phyloP scores from a whole-genome alignment of 2,888 invertebrate genomes.

The Drosophila neonasuta region DNA sequence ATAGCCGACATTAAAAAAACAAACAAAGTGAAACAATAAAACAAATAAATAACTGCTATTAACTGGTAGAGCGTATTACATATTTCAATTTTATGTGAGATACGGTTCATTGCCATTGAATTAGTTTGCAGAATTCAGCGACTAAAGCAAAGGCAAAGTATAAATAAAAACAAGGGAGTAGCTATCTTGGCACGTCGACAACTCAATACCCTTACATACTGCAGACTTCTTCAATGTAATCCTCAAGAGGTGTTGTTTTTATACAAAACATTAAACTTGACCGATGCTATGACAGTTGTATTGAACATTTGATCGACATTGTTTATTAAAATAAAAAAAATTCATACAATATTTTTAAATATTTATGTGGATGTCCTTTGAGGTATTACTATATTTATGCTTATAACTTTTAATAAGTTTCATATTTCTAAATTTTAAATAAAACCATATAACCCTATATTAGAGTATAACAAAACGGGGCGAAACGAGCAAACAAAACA shows the following conservation, averaged over 20 bases:
- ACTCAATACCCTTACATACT: background rate
- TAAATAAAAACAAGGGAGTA: background rate
- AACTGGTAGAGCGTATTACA: slow-evolving; percentile 46
- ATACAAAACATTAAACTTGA: background rate
- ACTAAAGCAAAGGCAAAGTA: slow-evolving; percentile 24
- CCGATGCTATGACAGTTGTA: background rate
- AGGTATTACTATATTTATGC: too few relatives aligned
- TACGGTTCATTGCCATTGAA: slow-evolving; percentile 75
- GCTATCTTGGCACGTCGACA: background rate
- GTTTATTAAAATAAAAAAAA: too few relatives aligned
- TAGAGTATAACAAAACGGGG: slow-evolving; percentile 6
- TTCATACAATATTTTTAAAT: background rate
- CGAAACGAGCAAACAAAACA: slow-evolving; percentile 29
- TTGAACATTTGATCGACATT: too few relatives aligned
- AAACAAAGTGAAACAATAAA: slow-evolving; percentile 18
- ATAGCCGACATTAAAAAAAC: slow-evolving; percentile 35
- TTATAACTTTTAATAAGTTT: background rate
- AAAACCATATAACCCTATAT: background rate
- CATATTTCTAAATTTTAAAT: background rate
- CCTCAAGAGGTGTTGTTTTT: background rate
- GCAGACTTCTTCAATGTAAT: too few relatives aligned
- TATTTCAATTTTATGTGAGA: slow-evolving; percentile 45
- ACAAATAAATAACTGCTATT: slow-evolving; percentile 23
- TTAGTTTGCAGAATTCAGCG: slow-evolving; percentile 62
- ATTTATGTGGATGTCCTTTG: background rate